Evolutionary conservation across 2,797 vertebrate genomes (phyloP).

Genomic region (Tauraco hartlaubi): DNA sequence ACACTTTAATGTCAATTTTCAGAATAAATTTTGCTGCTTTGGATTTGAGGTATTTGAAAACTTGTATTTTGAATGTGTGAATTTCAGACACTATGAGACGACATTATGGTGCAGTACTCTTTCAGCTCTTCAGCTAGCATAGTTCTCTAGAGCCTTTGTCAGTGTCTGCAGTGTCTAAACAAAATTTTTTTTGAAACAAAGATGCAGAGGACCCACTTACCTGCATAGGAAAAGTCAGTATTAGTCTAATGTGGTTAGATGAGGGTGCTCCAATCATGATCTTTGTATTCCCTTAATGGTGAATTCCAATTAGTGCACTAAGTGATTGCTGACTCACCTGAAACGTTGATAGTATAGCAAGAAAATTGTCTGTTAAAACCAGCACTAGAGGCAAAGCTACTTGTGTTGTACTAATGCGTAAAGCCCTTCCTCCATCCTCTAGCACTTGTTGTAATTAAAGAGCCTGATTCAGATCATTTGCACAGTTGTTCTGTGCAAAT

Average conservation of each 20-base stretch:
- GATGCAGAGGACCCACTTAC: neutral
- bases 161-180: neutral
- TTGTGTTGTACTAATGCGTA: neutral
- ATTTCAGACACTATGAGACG: neutral
- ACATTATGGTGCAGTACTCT: neutral
- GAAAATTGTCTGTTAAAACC: neutral
- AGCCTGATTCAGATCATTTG: neutral
- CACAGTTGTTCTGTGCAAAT: neutral
- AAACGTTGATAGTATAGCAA: neutral
- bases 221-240: neutral
- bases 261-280: neutral
- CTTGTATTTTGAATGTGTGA: neutral
- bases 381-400: neutral
- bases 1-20: neutral
- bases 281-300: neutral
- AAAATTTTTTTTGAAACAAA: neutral
- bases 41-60: neutral
- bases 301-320: neutral
- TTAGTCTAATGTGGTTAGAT: neutral
- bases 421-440: neutral
- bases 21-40: neutral
- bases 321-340: neutral
- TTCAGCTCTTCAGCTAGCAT: neutral
- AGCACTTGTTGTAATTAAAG: neutral
- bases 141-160: neutral